phyloP scores from a whole-genome alignment of 2,888 invertebrate species.

The Dryocosmus kuriphilus region DNA sequence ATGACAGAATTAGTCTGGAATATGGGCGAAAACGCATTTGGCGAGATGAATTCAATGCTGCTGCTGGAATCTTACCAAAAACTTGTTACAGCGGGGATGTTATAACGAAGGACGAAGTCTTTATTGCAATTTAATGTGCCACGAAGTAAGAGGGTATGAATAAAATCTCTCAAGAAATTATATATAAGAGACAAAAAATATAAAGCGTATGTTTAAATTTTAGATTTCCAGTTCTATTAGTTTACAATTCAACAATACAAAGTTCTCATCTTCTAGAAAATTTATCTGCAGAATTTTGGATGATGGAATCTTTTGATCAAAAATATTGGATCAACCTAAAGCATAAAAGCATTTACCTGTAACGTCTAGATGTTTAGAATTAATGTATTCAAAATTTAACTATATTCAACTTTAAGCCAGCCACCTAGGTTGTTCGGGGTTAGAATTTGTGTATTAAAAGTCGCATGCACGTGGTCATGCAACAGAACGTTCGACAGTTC shows the following conservation, averaged over 20 bases:
- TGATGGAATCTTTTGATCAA: no score
- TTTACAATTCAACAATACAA: slow-evolving; percentile 19
- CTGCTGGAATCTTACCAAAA: slow-evolving; percentile 22
- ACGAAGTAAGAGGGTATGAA: background rate
- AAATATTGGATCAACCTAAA: no score
- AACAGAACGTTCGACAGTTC: no score
- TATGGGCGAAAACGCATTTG: slow-evolving; percentile 11
- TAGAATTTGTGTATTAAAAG: no score
- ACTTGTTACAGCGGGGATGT: background rate
- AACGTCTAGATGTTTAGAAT: no score
- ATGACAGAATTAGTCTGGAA: slow-evolving; percentile 28
- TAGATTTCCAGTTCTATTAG: slow-evolving; percentile 28
- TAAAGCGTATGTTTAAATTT: slow-evolving; percentile 39
- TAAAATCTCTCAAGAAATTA: background rate
- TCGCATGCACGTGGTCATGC: no score
- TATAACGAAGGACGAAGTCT: slow-evolving; percentile 5
- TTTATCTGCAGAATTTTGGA: no score
- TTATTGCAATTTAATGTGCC: slow-evolving; percentile 12
- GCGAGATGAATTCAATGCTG: slow-evolving; percentile 12
- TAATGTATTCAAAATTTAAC: no score
- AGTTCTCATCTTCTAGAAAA: no score
- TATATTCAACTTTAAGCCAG: no score
- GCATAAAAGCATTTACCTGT: no score
- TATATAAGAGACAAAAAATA: background rate
- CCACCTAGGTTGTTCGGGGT: no score